Percentiles rank a stretch among this genome's conserved stretches.
Conservation (phyloP, 1,140 invertebrate genomes). For the Drosophila serrata region DNA sequence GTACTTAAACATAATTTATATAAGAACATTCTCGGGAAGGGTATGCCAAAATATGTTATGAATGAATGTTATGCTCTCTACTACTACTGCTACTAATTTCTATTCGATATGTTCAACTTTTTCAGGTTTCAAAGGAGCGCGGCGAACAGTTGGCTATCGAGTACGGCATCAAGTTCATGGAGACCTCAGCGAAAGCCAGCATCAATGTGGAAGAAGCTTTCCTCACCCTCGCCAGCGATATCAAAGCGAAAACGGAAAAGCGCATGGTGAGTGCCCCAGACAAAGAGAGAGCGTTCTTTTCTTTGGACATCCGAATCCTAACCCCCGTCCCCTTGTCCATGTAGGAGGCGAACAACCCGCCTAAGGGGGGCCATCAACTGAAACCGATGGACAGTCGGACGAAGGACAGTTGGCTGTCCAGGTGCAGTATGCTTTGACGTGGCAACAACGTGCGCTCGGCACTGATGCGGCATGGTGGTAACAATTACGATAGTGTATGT, state of each 20-base stretch:
- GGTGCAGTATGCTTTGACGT: slow-evolving; percentile 92
- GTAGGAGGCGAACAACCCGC: slow-evolving; percentile 92
- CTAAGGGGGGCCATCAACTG: slow-evolving; percentile 91
- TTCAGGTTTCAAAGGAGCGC: slow-evolving; percentile 89
- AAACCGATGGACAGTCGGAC: slow-evolving; percentile 90
- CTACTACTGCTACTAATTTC: too few species aligned
- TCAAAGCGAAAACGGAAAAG: slow-evolving; percentile 98
- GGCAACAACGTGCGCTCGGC: slow-evolving; percentile 78
- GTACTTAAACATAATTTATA: neutral
- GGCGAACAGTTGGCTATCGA: slow-evolving; percentile 93
- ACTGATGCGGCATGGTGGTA: slow-evolving; percentile 79
- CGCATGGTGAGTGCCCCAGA: slow-evolving; percentile 91
- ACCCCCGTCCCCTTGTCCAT: neutral
- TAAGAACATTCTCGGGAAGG: neutral
- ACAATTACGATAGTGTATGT: slow-evolving; percentile 75
- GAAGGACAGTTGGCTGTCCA: slow-evolving; percentile 90
- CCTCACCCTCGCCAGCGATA: slow-evolving; percentile 96
- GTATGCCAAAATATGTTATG: neutral
- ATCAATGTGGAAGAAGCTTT: slow-evolving; percentile 97
- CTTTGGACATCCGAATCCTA: neutral
- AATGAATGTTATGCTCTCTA: too few species aligned
- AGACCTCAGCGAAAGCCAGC: slow-evolving; percentile 96
- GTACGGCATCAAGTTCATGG: slow-evolving; percentile 97
- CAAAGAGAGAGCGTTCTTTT: slow-evolving; percentile 4
- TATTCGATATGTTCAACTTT: neutral